Conservation (phyloP, 2,113 vertebrate species). For the Pimephales promelas region DNA sequence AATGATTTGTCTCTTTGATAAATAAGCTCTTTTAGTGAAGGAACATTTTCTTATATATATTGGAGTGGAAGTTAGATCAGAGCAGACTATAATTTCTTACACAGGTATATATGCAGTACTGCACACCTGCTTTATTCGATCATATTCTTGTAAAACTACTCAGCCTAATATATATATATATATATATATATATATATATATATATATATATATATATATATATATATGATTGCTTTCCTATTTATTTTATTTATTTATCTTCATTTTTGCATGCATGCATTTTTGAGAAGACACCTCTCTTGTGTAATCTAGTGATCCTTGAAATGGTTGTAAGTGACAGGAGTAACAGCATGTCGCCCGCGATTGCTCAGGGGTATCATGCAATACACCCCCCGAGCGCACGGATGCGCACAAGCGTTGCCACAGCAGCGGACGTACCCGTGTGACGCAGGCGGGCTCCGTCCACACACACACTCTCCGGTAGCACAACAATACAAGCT, state of each 20-base stretch:
- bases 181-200: too few species aligned
- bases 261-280: neutral
- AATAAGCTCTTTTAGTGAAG: too few species aligned
- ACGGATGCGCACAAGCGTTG: conserved; percentile 56
- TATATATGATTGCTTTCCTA: neutral
- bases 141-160: neutral
- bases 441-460: conserved; percentile 74
- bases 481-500: conserved; percentile 50
- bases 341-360: neutral
- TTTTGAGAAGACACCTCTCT: neutral
- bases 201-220: too few species aligned
- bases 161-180: neutral
- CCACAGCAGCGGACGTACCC: conserved; percentile 68
- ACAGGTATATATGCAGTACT: neutral
- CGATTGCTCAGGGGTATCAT: conserved; percentile 10
- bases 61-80: too few species aligned
- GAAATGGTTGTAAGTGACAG: neutral
- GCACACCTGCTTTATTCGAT: neutral
- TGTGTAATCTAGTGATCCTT: neutral
- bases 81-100: too few species aligned
- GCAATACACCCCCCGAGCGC: conserved; percentile 27
- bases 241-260: neutral
- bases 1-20: too few species aligned
- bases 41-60: too few species aligned
- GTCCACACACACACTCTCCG: conserved; percentile 19